Base-by-base conservation (phyloP, 1,140 invertebrate species). In the Leptopilina boulardi region DNA sequence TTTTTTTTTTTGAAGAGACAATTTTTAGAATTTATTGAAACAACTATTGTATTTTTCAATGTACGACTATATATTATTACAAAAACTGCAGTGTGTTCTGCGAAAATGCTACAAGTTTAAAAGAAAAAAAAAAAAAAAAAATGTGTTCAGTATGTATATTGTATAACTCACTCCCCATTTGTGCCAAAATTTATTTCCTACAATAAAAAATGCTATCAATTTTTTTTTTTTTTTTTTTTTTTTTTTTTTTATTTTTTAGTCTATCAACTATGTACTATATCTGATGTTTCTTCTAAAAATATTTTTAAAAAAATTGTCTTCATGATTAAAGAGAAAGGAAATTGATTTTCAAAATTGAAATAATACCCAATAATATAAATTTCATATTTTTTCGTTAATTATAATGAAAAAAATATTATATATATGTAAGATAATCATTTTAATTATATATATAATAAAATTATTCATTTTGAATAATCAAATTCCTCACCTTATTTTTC, bases 101-200 rank as follows among this genome's bases (percentile, higher is more conserved):
- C 59, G 6, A n/a, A 66, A 66, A 66, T 26, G 59, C 23, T 66
- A 66, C 23, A 66, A 66, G 26, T 66, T 66, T 30, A 15, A 47
- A 47, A 26, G 5, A 30, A 30, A 30, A 30, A 30, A 59, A 59
- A 56, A 26, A 21, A 59, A 38, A 66, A 66, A 59, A 66, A 23
- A 59, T 66, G 59, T 66, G 26, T 66, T 66, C 59, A 66, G 23
- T 66, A n/a, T n/a, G n/a, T n/a, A n/a, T n/a, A 34, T 66, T 66
- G 11, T 66, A 66, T 8, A 38, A 66, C 56, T 66, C 6, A 30
- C 5, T 59, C 23, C 23, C 23, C 21, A 30, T 66, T 66, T 30
- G 59, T 66, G 26, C 13, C 59, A 66, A 66, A 30, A 15, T 66
- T 34, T 15, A 30, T 66, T 30, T 66, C 26, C 30, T 66, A 5